A percentile compares a stretch with the other conserved stretches of the same genome.
Evolutionary conservation across 2,797 vertebrate species (phyloP).

Genomic region (Melopsittacus undulatus): DNA sequence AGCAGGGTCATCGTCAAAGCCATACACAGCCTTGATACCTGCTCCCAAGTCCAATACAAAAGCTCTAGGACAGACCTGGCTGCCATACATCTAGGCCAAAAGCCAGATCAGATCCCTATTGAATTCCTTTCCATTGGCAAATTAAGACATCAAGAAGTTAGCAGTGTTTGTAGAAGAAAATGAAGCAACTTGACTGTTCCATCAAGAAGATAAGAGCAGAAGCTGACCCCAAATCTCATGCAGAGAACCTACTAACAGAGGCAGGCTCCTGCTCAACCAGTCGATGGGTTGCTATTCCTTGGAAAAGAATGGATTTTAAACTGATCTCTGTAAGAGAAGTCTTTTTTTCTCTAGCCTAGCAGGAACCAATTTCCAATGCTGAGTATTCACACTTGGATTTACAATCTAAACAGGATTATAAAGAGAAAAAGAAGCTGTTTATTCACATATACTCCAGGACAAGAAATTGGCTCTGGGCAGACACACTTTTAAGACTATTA

Average conservation of each 20-base stretch:
- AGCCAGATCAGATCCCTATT: neutral
- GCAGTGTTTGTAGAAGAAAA: neutral
- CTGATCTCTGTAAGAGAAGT: fast-evolving
- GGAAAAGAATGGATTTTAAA: neutral
- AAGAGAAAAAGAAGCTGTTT: neutral
- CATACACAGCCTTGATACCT: neutral
- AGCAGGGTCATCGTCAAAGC: neutral
- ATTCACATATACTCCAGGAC: neutral
- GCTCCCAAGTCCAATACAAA: neutral
- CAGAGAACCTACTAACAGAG: neutral
- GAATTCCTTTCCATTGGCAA: neutral
- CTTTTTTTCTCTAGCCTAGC: neutral
- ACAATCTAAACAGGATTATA: constrained; percentile 2
- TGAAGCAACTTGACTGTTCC: neutral
- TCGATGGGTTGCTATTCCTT: neutral
- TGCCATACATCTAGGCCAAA: neutral
- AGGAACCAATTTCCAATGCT: neutral
- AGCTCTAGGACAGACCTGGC: neutral
- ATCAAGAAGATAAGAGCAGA: neutral
- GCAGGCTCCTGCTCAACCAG: neutral
- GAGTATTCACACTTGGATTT: neutral
- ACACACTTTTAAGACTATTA: neutral
- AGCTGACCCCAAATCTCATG: neutral
- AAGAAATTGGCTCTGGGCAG: neutral
- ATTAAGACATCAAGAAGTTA: fast-evolving